These are phyloP conservation scores for Andrena praecox DNA, from an alignment of 2,888 invertebrate species.

Conservation along the genomic window DNA sequence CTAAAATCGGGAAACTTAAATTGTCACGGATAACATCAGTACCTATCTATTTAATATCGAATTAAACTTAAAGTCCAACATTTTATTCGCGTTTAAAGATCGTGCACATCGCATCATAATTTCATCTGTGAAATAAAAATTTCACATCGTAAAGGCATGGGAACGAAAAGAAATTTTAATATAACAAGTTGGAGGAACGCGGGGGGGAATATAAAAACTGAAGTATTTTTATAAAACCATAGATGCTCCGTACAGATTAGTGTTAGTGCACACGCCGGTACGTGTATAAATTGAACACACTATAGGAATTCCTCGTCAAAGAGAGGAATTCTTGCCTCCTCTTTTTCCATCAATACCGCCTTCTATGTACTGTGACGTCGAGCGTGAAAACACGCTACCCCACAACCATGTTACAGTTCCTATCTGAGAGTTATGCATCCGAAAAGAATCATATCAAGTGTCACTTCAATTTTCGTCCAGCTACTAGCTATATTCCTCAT, in stretches of 20 bases:
- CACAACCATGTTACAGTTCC: constrained; percentile 55
- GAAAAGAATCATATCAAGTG: constrained; percentile 51
- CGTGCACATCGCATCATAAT: background rate
- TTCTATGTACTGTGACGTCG: constrained; percentile 62
- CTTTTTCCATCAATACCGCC: constrained; percentile 59
- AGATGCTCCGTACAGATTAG: constrained; percentile 36
- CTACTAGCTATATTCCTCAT: constrained; percentile 12
- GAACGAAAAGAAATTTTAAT: constrained; percentile 47
- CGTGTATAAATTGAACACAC: constrained; percentile 62
- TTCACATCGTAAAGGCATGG: too few relatives aligned
- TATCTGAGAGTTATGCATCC: constrained; percentile 58
- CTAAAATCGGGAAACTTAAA: too few relatives aligned
- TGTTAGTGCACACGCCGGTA: constrained; percentile 49
- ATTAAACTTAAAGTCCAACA: background rate
- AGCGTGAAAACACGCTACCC: constrained; percentile 73
- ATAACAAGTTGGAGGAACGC: constrained; percentile 2
- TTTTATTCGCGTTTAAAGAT: background rate
- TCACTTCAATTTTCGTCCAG: constrained; percentile 31
- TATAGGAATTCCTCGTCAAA: constrained; percentile 75
- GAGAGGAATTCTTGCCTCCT: constrained; percentile 70
- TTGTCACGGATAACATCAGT: too few relatives aligned
- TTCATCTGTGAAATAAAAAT: background rate
- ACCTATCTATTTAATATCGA: background rate
- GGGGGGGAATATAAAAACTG: constrained; percentile 19
- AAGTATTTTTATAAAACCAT: constrained; percentile 58